These are phyloP conservation scores for Avahi laniger DNA, from an alignment of 2,797 vertebrate species.

Conservation along the genomic window DNA sequence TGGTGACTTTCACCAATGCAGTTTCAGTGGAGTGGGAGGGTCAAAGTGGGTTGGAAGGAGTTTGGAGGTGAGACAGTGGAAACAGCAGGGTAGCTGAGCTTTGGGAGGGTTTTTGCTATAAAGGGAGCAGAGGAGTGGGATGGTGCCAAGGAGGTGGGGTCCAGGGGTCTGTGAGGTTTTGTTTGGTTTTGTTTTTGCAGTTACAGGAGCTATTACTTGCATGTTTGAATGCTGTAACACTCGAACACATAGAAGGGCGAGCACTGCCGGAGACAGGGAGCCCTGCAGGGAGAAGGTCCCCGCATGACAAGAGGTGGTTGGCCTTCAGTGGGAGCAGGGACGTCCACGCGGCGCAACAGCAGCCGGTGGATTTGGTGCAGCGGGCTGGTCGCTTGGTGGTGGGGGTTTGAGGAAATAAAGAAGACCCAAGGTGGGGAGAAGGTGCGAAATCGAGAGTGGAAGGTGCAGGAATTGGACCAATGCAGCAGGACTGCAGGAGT, in stretches of 20 bases:
- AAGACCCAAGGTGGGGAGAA: not conserved
- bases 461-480: not conserved
- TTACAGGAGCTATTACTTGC: not conserved
- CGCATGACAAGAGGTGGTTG: not conserved
- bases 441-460: not conserved
- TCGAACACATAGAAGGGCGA: not conserved
- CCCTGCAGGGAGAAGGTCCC: not conserved
- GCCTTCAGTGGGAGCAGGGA: not conserved
- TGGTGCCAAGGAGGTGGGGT: not conserved
- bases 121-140: not conserved
- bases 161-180: not conserved
- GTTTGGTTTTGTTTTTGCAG: not conserved
- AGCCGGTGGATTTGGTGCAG: not conserved
- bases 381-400: no score
- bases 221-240: not conserved
- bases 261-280: not conserved
- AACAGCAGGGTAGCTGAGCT: not conserved
- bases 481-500: not conserved
- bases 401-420: not conserved
- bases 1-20: no score
- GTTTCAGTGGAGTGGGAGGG: not conserved
- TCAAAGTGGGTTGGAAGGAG: not conserved
- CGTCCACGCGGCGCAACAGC: fast-evolving
- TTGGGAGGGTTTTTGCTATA: not conserved
- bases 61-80: not conserved